Evolutionary conservation across 1,140 invertebrate species (phyloP).

Genomic region (Brachionus sp.): DNA sequence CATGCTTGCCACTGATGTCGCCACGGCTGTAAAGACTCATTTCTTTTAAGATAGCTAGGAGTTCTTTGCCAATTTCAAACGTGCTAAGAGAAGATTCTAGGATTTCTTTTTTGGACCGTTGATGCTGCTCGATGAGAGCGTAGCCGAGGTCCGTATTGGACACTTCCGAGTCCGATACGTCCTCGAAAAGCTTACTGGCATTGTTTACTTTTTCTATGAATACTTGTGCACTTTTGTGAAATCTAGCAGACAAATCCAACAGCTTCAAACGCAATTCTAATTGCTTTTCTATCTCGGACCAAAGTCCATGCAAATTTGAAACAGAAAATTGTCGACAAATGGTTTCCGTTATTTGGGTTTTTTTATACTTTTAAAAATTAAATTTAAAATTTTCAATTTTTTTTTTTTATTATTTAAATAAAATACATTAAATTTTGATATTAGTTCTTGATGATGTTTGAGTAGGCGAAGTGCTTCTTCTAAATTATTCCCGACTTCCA

Average conservation of each 20-base stretch:
- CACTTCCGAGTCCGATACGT: conserved; percentile 8
- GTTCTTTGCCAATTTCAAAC: conserved; percentile 72
- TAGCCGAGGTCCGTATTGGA: conserved; percentile 66
- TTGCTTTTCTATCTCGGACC: conserved; percentile 73
- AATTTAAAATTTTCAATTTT: neutral
- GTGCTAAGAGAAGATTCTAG: conserved; percentile 73
- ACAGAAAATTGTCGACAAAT: conserved; percentile 77
- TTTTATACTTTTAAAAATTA: conserved; percentile 70
- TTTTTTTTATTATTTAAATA: neutral
- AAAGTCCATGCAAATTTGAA: conserved; percentile 67
- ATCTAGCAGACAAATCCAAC: neutral
- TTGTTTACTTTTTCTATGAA: conserved; percentile 48
- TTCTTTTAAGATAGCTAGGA: conserved; percentile 66
- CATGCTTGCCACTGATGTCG: conserved; percentile 57
- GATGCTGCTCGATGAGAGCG: conserved; percentile 48
- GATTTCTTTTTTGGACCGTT: conserved; percentile 60
- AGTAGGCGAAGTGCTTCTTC: conserved; percentile 72
- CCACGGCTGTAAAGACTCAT: conserved; percentile 56
- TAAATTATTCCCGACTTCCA: conserved; percentile 72
- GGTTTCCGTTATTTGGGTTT: conserved; percentile 79
- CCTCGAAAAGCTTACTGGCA: conserved; percentile 43
- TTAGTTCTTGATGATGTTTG: conserved; percentile 75
- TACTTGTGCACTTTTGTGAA: conserved; percentile 9
- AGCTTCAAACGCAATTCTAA: conserved; percentile 73
- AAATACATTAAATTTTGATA: conserved; percentile 75